Conservation (phyloP, 2,113 vertebrate species). For the Pagrus major region DNA sequence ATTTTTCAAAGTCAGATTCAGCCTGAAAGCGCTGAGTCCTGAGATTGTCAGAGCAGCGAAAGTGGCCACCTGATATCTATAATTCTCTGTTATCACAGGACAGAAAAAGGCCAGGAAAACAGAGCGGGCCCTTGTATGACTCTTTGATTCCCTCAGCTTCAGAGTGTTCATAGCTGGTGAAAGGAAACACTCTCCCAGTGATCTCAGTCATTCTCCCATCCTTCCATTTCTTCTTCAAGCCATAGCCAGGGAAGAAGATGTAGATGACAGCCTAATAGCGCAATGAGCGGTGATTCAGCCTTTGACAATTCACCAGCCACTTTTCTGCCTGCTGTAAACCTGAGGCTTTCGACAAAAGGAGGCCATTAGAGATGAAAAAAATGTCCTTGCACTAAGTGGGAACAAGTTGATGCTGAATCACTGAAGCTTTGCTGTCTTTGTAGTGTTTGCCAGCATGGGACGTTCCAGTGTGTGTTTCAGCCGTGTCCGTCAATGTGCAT, state of each 20-base stretch:
- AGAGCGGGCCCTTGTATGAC: slow-evolving; percentile 70
- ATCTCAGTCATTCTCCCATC: slow-evolving; percentile 69
- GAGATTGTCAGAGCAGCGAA: slow-evolving; percentile 49
- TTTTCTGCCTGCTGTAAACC: slow-evolving; percentile 59
- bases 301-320: slow-evolving; percentile 53
- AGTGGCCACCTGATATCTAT: slow-evolving; percentile 76
- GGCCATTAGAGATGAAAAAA: slow-evolving; percentile 59
- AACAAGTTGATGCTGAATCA: slow-evolving; percentile 64
- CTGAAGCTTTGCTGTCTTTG: slow-evolving; percentile 64
- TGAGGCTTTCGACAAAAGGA: slow-evolving; percentile 52
- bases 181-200: slow-evolving; percentile 69
- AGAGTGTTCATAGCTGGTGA: slow-evolving; percentile 63
- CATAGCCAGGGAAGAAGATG: slow-evolving; percentile 54
- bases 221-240: slow-evolving; percentile 57
- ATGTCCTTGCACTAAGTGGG: slow-evolving; percentile 54
- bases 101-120: slow-evolving; percentile 53
- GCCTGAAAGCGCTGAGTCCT: slow-evolving; percentile 39
- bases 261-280: slow-evolving; percentile 75
- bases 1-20: slow-evolving; percentile 56
- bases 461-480: slow-evolving; percentile 91
- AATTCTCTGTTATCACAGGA: slow-evolving; percentile 60
- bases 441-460: slow-evolving; percentile 92
- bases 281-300: slow-evolving; percentile 62
- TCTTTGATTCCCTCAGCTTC: slow-evolving; percentile 70
- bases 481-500: slow-evolving; percentile 96